These are phyloP conservation scores for Albula glossodonta DNA, from an alignment of 2,113 vertebrate genomes.

Conservation along the genomic window DNA sequence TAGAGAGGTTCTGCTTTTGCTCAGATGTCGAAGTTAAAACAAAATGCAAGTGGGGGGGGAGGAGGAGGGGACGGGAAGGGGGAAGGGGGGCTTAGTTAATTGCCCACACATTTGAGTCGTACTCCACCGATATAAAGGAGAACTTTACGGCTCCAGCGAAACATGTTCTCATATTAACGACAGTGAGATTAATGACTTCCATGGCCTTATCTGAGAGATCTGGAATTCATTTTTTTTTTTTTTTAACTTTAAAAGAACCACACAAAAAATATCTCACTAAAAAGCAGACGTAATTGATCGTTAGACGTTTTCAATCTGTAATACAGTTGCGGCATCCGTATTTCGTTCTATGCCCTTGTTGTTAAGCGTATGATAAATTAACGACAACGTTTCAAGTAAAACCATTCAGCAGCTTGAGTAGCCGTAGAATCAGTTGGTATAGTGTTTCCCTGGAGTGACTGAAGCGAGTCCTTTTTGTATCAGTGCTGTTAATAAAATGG, in stretches of 20 bases:
- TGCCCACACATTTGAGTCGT: not conserved
- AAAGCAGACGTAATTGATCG: not conserved
- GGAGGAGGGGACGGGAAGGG: not conserved
- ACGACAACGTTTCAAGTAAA: not conserved
- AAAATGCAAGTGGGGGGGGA: not conserved
- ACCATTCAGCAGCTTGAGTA: not conserved
- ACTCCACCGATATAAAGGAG: not conserved
- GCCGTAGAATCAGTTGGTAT: not conserved
- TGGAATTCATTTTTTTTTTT: not conserved
- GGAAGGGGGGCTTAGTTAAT: not conserved
- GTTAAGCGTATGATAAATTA: not conserved
- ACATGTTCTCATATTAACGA: not conserved
- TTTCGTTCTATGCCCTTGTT: not conserved
- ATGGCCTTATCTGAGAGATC: not conserved
- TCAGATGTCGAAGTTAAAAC: slow-evolving; percentile 13
- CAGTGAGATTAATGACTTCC: not conserved
- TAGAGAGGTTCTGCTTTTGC: slow-evolving; percentile 9
- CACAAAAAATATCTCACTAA: not conserved
- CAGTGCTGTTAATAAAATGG: slow-evolving; percentile 10
- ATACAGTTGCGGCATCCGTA: not conserved
- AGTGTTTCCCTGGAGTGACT: not conserved
- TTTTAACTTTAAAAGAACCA: not conserved
- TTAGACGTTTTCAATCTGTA: not conserved
- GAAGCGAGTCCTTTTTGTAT: not conserved
- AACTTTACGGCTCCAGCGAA: not conserved